Evolutionary conservation across 2,797 vertebrate genomes (phyloP).

Genomic region (Acomys russatus): DNA sequence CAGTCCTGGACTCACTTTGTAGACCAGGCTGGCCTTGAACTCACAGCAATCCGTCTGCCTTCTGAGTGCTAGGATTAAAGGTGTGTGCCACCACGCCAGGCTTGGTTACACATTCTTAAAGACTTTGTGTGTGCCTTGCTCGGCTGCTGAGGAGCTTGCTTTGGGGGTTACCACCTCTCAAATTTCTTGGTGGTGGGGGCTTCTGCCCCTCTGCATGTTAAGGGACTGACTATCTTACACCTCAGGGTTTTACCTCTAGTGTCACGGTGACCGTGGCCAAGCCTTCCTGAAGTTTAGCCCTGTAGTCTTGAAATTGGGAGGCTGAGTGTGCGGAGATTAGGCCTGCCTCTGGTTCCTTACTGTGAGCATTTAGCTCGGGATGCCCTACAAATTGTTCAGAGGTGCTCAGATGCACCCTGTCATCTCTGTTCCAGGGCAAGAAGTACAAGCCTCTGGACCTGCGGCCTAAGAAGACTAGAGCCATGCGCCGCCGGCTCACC

Average conservation of each 20-base stretch:
- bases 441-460: slow-evolving; percentile 99
- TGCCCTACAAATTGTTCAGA: neutral
- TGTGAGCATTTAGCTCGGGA: neutral
- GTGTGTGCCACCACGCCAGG: too few species aligned
- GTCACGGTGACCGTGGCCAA: neutral
- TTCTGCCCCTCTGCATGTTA: neutral
- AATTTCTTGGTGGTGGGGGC: neutral
- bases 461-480: slow-evolving; percentile 98
- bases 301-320: neutral
- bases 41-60: too few species aligned
- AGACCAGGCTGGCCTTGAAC: neutral
- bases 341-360: neutral
- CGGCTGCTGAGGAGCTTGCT: neutral
- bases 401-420: neutral
- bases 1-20: neutral
- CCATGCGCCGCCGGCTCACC: slow-evolving; percentile 95
- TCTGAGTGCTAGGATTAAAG: too few species aligned
- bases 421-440: slow-evolving; percentile 92
- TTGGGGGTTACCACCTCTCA: neutral
- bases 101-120: neutral
- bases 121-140: neutral
- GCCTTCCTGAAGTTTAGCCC: neutral
- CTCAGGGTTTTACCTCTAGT: neutral
- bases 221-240: neutral
- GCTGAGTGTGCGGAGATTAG: too few species aligned